These are phyloP conservation scores for Tipula vernalis DNA, from an alignment of 2,888 invertebrate genomes.

Conservation along the genomic window DNA sequence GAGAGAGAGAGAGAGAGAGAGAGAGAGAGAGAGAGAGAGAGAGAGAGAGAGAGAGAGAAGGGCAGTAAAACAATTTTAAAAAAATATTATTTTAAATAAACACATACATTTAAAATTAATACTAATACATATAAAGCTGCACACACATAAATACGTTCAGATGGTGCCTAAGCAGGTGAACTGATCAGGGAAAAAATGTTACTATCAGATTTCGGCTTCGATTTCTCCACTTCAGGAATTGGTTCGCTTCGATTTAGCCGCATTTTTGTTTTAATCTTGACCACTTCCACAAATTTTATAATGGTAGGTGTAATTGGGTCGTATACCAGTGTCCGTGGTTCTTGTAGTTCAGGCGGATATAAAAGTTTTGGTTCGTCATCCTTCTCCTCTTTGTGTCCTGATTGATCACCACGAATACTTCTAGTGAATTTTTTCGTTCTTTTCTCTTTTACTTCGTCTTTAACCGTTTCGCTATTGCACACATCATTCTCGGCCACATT, in stretches of 20 bases:
- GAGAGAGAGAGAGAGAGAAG: constrained; percentile 20
- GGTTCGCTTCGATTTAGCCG: neutral
- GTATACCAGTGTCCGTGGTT: too few relatives aligned
- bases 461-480: neutral
- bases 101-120: neutral
- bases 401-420: neutral
- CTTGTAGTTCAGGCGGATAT: neutral
- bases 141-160: neutral
- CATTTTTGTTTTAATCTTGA: neutral
- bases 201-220: neutral
- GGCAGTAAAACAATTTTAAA: neutral
- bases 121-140: neutral
- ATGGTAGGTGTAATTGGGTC: neutral
- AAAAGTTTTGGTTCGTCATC: neutral
- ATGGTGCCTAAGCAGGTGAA: neutral
- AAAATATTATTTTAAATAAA: neutral
- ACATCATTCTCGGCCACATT: neutral
- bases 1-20: too few relatives aligned
- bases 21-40: too few relatives aligned
- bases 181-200: neutral
- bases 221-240: neutral
- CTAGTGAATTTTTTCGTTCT: neutral
- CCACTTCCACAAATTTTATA: neutral
- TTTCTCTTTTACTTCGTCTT: neutral
- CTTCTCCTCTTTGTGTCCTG: neutral